phyloP scores from a whole-genome alignment of 1,140 invertebrate genomes.

The Drosophila nannoptera region DNA sequence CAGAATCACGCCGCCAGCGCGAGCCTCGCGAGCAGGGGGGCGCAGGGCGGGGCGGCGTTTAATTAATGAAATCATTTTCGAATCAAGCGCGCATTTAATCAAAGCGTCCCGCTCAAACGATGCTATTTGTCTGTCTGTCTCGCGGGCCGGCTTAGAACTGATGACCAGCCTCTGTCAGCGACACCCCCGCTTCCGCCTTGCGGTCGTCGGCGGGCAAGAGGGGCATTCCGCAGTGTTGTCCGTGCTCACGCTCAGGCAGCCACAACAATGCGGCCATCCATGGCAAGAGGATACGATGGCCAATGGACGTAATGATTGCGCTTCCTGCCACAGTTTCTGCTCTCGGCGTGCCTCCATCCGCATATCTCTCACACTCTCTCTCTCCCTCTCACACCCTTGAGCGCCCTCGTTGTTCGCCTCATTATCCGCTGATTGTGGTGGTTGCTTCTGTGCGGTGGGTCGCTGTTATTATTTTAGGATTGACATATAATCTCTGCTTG shows the following conservation, averaged over 20 bases:
- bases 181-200: background rate
- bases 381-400: background rate
- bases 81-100: slow-evolving; percentile 69
- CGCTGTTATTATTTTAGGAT: slow-evolving; percentile 38
- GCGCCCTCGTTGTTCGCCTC: slow-evolving; percentile 27
- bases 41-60: slow-evolving; percentile 14
- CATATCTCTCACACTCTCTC: background rate
- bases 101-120: slow-evolving; percentile 39
- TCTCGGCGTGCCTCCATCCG: background rate
- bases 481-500: slow-evolving; percentile 45
- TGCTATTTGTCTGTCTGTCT: slow-evolving; percentile 43
- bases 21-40: background rate
- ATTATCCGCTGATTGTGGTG: slow-evolving; percentile 32
- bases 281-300: slow-evolving; percentile 19
- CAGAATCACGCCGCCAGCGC: background rate
- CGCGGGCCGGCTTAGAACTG: slow-evolving; percentile 4
- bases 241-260: slow-evolving; percentile 4
- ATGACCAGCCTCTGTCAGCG: background rate
- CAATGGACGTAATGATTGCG: slow-evolving; percentile 31
- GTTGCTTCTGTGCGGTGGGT: slow-evolving; percentile 14
- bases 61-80: slow-evolving; percentile 73
- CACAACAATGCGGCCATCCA: slow-evolving; percentile 12
- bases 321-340: slow-evolving; percentile 23
- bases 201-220: slow-evolving; percentile 18
- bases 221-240: slow-evolving; percentile 25